Conservation (phyloP, 2,113 vertebrate genomes). For the Anguilla japonica region DNA sequence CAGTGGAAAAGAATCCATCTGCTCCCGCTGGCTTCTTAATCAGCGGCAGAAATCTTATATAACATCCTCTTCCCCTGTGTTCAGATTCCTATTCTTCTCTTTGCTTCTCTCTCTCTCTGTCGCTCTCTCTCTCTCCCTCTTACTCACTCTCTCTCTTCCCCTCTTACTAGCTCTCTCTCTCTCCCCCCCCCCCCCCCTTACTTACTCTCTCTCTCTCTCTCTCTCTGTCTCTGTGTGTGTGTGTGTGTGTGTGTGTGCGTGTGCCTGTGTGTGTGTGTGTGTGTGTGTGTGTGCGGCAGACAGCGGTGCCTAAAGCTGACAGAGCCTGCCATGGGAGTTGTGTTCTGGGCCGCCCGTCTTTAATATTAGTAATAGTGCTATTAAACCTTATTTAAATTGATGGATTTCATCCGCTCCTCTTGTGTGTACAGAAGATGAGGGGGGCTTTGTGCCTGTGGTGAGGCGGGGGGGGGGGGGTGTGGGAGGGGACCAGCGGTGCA, state of each 20-base stretch:
- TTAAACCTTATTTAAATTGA: conserved; percentile 46
- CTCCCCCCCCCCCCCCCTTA: no score
- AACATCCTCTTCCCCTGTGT: not conserved
- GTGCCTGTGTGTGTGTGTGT: not conserved
- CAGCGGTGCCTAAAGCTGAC: conserved; percentile 43
- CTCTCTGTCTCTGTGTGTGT: not conserved
- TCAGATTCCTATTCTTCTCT: not conserved
- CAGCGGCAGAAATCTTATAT: not conserved
- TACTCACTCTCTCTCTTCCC: no score
- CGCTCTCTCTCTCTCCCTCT: conserved; percentile 17
- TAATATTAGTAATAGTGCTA: conserved; percentile 51
- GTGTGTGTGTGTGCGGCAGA: conserved; percentile 20
- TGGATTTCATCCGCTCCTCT: conserved; percentile 28
- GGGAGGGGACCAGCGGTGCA: conserved; percentile 11
- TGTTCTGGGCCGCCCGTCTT: conserved; percentile 33
- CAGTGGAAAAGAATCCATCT: not conserved
- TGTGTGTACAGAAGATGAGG: conserved; percentile 20
- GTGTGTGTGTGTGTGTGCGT: conserved; percentile 9
- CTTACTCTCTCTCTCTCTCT: no score
- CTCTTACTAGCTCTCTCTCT: no score
- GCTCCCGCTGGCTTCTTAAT: not conserved
- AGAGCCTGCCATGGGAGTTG: conserved; percentile 32
- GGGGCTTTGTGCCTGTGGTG: not conserved
- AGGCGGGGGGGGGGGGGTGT: conserved; percentile 10
- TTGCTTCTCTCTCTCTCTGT: conserved; percentile 6